Conservation (phyloP, 2,113 vertebrate genomes). For the Galeopterus variegatus region DNA sequence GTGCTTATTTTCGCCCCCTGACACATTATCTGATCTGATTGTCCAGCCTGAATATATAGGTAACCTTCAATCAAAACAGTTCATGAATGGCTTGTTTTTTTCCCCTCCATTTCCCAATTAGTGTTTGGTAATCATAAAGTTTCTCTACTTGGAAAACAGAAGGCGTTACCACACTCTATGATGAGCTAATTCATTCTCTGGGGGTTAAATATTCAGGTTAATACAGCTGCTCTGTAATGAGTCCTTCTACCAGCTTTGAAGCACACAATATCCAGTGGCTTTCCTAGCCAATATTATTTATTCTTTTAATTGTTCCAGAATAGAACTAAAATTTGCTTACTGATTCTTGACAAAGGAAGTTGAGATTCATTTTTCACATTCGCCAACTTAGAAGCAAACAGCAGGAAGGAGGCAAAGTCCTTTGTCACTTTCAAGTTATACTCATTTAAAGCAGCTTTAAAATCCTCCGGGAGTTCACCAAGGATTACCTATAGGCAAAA, state of each 20-base stretch:
- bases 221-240: not conserved
- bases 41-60: not conserved
- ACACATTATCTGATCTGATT: not conserved
- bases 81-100: not conserved
- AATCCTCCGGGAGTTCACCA: slow-evolving; percentile 56
- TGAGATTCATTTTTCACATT: slow-evolving; percentile 45
- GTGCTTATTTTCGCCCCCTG: not conserved
- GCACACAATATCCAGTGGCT: not conserved
- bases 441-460: slow-evolving; percentile 69
- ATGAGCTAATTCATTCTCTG: not conserved
- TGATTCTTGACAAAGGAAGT: slow-evolving; percentile 60
- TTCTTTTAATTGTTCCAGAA: not conserved
- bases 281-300: not conserved
- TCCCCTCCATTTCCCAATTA: not conserved
- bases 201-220: not conserved
- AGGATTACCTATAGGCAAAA: slow-evolving; percentile 46
- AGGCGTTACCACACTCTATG: not conserved
- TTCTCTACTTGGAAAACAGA: not conserved
- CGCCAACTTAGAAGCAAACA: slow-evolving; percentile 57
- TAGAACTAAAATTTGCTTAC: slow-evolving; percentile 45
- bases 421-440: slow-evolving; percentile 39
- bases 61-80: not conserved
- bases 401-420: slow-evolving; percentile 70
- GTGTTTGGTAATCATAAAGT: not conserved
- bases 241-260: not conserved